Evolutionary conservation across 2,888 invertebrate genomes (phyloP), one percentile per base, ranked within the genome.

Genomic region (Eulithis prunata): DNA sequence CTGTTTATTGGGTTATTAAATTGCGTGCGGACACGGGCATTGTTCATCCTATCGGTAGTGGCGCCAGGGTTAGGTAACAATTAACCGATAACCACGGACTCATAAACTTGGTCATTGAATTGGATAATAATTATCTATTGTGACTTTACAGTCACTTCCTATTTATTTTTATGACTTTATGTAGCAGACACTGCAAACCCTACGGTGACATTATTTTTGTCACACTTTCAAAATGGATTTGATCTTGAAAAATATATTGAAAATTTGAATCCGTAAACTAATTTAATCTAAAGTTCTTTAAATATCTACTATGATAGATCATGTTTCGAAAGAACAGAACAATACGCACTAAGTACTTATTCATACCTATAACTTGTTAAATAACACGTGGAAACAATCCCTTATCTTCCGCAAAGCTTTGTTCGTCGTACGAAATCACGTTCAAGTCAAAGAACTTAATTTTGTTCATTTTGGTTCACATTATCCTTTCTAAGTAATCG

Each of bases 1-100:
- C 68, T 58, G 75, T 82, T 84, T 86, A 83, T 86, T 84, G 80
- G 80, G 78, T 77, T 78, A 78, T 78, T 82, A 82, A 80, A 85
- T 82, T 83, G 82, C 78, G 78, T 80, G 83, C 76, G 75, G 79
- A 77, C 76, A 68, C 67, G 75, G 70, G 64, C 61, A 77, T 78
- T 80, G 77, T 78, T 70, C 71, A 68, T 72, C 74, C 76, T 78
- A 78, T 82, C 79, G 71, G 69, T 52, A 64, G 66, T 79, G 85
- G 85, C 87, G 85, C 85, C 86, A 78, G 73, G 62, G 68, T 77
- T 71, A 73, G 72, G 71, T 71, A 76, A 74, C 70, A 58, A 70
- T 46, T 71, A 71, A 59, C 58, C 54, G 68, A 70, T 71, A 70
- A 71, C 71, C 74, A 66, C 71, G 57, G 52, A 69, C 71, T 59